Percentiles rank a stretch among this genome's conserved stretches.
Conservation (phyloP, 2,113 vertebrate genomes). For the Ia io region DNA sequence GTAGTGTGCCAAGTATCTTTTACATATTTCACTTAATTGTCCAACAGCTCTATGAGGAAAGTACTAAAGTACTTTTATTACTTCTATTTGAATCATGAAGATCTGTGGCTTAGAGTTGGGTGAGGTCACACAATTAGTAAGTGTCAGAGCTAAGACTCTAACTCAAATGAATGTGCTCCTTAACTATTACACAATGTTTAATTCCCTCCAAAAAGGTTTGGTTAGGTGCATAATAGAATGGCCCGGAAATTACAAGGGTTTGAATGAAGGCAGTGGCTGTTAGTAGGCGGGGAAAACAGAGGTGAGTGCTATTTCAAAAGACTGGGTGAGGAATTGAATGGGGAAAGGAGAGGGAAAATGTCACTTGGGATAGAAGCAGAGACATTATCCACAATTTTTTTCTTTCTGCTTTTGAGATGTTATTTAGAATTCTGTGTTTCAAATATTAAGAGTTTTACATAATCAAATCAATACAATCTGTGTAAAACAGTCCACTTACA, state of each 20-base stretch:
- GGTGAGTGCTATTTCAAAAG: not conserved
- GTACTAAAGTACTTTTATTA: not conserved
- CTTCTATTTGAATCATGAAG: not conserved
- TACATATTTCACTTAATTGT: not conserved
- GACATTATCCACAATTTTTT: not conserved
- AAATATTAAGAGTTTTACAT: not conserved
- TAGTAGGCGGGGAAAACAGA: not conserved
- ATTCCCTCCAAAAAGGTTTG: not conserved
- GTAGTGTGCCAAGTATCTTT: not conserved
- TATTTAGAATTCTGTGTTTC: not conserved
- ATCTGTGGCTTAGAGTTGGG: not conserved
- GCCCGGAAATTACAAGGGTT: not conserved
- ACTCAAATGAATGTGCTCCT: not conserved
- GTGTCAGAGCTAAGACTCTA: not conserved
- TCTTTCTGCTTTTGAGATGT: not conserved
- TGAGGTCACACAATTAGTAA: not conserved
- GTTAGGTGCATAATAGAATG: not conserved
- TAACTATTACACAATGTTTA: not conserved
- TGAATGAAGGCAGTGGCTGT: not conserved
- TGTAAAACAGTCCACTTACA: not conserved
- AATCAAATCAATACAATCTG: not conserved
- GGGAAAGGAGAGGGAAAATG: not conserved
- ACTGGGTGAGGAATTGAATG: not conserved
- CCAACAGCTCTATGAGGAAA: not conserved
- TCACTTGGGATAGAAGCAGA: not conserved